Evolutionary conservation across 1,140 invertebrate species (phyloP).

Genomic region (Philaenus spumarius): DNA sequence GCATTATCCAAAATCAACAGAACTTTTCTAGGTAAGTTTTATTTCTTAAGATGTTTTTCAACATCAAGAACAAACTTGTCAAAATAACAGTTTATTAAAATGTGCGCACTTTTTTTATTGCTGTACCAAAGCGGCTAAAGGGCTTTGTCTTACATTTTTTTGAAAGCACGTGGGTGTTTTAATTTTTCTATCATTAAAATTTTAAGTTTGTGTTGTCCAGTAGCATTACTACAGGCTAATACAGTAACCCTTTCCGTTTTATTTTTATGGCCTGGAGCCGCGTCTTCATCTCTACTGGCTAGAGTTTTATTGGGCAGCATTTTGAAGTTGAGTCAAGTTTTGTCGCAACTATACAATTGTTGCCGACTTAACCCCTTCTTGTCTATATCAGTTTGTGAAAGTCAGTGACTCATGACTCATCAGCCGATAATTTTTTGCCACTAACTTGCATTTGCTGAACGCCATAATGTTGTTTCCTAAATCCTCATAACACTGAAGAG

Average conservation of each 20-base stretch:
- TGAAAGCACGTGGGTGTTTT: neutral
- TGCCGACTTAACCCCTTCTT: constrained; percentile 26
- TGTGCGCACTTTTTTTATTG: too few relatives aligned
- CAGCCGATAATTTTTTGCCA: too few relatives aligned
- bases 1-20: too few relatives aligned
- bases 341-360: too few relatives aligned
- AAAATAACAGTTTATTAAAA: constrained; percentile 1
- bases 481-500: constrained; percentile 1
- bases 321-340: neutral
- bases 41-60: constrained; percentile 12
- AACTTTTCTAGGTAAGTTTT: constrained; percentile 34
- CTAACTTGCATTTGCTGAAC: too few relatives aligned
- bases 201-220: constrained; percentile 1
- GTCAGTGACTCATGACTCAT: too few relatives aligned
- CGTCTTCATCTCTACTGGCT: neutral
- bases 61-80: constrained; percentile 2
- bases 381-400: too few relatives aligned
- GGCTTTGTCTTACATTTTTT: neutral
- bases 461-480: constrained; percentile 17
- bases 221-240: neutral
- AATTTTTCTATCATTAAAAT: neutral
- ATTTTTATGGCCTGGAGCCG: neutral
- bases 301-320: neutral
- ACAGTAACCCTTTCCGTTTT: neutral
- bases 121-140: neutral